phyloP scores from a whole-genome alignment of 2,888 invertebrate species.

The Seladonia tumulorum region DNA sequence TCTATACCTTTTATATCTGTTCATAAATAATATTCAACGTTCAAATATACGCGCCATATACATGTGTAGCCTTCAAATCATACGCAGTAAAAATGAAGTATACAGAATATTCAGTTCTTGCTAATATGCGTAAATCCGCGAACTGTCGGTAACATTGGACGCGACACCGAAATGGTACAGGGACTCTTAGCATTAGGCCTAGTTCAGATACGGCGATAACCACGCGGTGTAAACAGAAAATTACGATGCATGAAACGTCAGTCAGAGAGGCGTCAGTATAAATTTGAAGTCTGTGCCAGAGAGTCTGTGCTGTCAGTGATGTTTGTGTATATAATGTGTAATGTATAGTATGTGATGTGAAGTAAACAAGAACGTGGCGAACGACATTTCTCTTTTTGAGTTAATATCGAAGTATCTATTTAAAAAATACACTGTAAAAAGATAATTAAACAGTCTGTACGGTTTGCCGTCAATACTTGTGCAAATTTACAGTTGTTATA shows the following conservation, averaged over 20 bases:
- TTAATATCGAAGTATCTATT: background rate
- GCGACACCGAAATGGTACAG: too few relatives aligned
- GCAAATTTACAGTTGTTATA: background rate
- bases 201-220: too few relatives aligned
- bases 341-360: constrained; percentile 1
- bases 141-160: too few relatives aligned
- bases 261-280: too few relatives aligned
- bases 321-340: background rate
- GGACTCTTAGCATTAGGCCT: too few relatives aligned
- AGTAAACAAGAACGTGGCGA: constrained; percentile 17
- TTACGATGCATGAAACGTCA: background rate
- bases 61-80: too few relatives aligned
- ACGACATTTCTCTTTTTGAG: constrained; percentile 17
- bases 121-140: too few relatives aligned
- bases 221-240: background rate
- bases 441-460: background rate
- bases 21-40: too few relatives aligned
- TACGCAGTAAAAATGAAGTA: too few relatives aligned
- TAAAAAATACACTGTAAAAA: background rate
- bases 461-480: background rate
- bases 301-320: background rate
- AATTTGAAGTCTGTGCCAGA: background rate
- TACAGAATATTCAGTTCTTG: too few relatives aligned
- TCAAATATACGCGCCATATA: too few relatives aligned
- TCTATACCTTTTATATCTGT: too few relatives aligned